These are phyloP conservation scores for Podarcis siculus DNA, from an alignment of 2,797 vertebrate genomes.

Conservation along the genomic window DNA sequence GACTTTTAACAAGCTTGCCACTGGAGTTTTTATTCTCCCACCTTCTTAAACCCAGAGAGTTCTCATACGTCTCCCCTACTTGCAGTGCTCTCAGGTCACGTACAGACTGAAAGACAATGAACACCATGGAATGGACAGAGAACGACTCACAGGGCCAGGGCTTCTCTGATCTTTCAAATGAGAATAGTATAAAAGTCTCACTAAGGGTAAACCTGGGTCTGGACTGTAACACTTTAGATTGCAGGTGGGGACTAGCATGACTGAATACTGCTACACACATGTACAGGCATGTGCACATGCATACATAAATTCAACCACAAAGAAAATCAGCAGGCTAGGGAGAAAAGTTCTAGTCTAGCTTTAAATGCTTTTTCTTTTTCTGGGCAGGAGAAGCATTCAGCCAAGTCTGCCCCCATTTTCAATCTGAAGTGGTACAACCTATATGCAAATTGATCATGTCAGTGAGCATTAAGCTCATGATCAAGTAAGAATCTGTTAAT, in stretches of 20 bases:
- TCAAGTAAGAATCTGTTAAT: background rate
- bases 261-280: background rate
- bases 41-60: background rate
- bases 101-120: too few species aligned
- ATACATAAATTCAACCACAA: background rate
- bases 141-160: too few species aligned
- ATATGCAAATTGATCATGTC: background rate
- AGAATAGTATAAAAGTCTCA: background rate
- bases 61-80: background rate
- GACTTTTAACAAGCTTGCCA: background rate
- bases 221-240: background rate
- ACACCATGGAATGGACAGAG: too few species aligned
- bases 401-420: too few species aligned
- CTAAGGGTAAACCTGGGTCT: background rate
- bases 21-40: slow-evolving; percentile 38
- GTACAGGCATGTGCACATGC: background rate
- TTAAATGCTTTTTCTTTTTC: background rate
- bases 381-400: background rate
- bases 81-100: background rate
- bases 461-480: background rate
- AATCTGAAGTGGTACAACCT: background rate
- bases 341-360: background rate
- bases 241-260: background rate
- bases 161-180: too few species aligned
- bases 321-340: background rate